A percentile compares a stretch with the other conserved stretches of the same genome.
Conservation (phyloP, 2,797 vertebrate species). For the Hypotaenidia philippensis region DNA sequence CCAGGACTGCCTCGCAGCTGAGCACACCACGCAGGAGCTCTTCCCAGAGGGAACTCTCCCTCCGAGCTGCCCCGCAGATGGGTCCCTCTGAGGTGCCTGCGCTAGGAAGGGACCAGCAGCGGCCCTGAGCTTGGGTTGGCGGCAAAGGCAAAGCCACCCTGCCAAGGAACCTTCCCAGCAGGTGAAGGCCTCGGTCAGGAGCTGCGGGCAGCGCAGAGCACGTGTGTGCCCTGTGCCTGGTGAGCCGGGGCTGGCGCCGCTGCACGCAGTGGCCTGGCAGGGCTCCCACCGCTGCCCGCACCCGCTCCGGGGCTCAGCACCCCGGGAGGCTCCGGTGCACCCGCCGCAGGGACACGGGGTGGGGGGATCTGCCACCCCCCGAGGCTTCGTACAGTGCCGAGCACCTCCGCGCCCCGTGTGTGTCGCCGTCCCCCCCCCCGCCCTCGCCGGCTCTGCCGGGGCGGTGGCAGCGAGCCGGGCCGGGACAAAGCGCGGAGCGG, state of each 20-base stretch:
- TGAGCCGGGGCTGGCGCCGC: not conserved
- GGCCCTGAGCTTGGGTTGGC: not conserved
- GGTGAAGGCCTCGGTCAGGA: not conserved
- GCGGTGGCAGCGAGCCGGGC: not conserved
- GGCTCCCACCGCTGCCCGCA: not conserved
- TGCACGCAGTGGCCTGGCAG: not conserved
- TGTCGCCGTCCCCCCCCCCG: no score
- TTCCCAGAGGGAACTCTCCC: not conserved
- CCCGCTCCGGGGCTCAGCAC: not conserved
- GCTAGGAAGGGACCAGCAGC: not conserved
- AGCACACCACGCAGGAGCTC: rapidly evolving
- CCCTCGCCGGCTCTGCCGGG: not conserved
- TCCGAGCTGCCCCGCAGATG: rapidly evolving
- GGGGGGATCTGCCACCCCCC: not conserved
- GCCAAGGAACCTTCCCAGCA: not conserved
- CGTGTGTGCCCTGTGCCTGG: not conserved
- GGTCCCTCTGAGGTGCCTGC: not conserved
- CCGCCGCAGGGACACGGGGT: no score
- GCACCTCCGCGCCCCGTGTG: not conserved
- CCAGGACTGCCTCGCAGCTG: rapidly evolving
- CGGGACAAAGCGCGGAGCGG: not conserved
- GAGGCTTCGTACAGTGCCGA: not conserved
- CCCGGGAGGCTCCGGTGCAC: not conserved
- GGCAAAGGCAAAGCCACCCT: not conserved
- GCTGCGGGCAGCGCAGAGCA: not conserved